A percentile compares a stretch with the other conserved stretches of the same genome.
These are phyloP conservation scores for Epicampocera succincta DNA, from an alignment of 2,888 invertebrate genomes.

Conservation along the genomic window DNA sequence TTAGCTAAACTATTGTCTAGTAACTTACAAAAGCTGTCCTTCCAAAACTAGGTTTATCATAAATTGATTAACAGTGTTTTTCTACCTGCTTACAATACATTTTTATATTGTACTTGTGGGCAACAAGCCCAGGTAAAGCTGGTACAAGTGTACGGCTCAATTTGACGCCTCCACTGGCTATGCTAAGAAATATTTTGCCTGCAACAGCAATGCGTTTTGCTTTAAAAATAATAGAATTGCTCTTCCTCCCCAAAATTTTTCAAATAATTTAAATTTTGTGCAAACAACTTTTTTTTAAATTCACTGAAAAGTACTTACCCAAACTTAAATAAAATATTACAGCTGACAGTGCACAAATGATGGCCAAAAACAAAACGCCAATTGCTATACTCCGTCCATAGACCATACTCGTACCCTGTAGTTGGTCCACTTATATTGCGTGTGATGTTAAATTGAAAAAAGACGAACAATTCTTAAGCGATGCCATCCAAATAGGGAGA, in stretches of 20 bases:
- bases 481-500: neutral
- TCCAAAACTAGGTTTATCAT: no score
- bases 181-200: no score
- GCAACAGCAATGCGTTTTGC: no score
- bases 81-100: no score
- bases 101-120: no score
- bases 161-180: no score
- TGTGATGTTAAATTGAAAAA: constrained; percentile 13
- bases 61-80: no score
- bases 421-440: constrained; percentile 11
- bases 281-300: neutral
- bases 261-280: neutral
- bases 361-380: constrained; percentile 77
- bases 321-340: constrained; percentile 80
- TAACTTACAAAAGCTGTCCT: no score
- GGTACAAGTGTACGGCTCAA: no score
- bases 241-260: neutral
- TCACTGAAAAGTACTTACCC: constrained; percentile 76
- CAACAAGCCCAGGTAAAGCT: no score
- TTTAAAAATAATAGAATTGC: neutral
- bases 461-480: constrained; percentile 13
- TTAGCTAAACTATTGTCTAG: no score
- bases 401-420: constrained; percentile 73
- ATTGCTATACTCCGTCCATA: constrained; percentile 80
- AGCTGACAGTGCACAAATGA: constrained; percentile 77